These are phyloP conservation scores for Pelodytes ibericus DNA, from an alignment of 2,797 vertebrate genomes.

Conservation along the genomic window DNA sequence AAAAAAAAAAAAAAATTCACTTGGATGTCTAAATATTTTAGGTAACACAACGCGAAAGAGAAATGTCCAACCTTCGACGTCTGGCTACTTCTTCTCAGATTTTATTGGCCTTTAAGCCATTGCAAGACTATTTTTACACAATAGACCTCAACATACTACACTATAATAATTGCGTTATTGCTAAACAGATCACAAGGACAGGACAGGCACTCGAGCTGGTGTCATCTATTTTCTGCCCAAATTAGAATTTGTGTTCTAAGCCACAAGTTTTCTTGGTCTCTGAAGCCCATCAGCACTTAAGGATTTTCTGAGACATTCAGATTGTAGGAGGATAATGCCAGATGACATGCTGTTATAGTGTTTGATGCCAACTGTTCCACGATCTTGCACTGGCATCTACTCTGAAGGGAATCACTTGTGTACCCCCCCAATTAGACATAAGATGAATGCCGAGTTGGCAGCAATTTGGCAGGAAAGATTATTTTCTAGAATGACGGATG, in stretches of 20 bases:
- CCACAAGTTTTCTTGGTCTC: neutral
- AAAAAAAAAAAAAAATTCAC: too few species aligned
- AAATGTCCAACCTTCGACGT: too few species aligned
- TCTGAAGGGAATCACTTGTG: slow-evolving; percentile 61
- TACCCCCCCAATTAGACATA: slow-evolving; percentile 60
- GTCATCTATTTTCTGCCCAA: slow-evolving; percentile 5
- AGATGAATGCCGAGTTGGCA: slow-evolving; percentile 57
- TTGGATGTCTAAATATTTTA: too few species aligned
- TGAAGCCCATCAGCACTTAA: slow-evolving; percentile 60
- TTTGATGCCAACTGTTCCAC: slow-evolving; percentile 59
- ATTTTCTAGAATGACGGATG: slow-evolving; percentile 41
- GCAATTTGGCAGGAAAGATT: slow-evolving; percentile 38
- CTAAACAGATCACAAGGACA: neutral
- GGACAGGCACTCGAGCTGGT: neutral
- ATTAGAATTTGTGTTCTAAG: slow-evolving; percentile 6
- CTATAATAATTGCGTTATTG: neutral
- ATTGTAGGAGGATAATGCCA: slow-evolving; percentile 62
- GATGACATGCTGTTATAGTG: slow-evolving; percentile 64
- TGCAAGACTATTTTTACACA: too few species aligned
- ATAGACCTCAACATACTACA: too few species aligned
- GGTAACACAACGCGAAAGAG: too few species aligned
- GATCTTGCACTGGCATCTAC: slow-evolving; percentile 39
- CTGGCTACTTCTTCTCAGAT: too few species aligned
- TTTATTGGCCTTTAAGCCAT: too few species aligned
- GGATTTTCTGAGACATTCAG: slow-evolving; percentile 62